These are phyloP conservation scores for Eulemur coronatus DNA, from an alignment of 2,797 vertebrate species.

Conservation along the genomic window DNA sequence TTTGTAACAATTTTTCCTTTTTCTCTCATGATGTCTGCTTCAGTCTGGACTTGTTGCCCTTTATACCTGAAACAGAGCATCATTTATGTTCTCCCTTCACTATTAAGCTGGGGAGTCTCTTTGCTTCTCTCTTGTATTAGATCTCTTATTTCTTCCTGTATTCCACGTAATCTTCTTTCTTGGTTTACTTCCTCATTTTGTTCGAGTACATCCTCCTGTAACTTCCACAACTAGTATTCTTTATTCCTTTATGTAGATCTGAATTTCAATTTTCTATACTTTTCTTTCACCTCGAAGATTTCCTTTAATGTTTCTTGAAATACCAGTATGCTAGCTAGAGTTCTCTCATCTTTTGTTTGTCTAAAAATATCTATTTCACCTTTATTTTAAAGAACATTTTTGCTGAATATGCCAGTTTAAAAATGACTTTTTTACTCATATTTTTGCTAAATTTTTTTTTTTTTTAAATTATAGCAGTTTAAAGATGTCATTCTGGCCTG, in stretches of 20 bases:
- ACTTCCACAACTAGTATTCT: neutral
- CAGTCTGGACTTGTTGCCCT: neutral
- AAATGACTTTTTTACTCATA: too few species aligned
- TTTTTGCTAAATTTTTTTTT: neutral
- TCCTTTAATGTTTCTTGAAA: neutral
- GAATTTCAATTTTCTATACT: neutral
- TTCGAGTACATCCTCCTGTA: neutral
- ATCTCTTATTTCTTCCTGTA: neutral
- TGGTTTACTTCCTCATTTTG: neutral
- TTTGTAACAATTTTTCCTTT: neutral
- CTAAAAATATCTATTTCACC: neutral
- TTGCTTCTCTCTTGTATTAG: neutral
- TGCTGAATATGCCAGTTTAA: neutral
- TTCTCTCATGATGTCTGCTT: neutral
- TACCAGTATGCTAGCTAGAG: neutral
- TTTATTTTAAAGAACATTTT: neutral
- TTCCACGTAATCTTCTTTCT: neutral
- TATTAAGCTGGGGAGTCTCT: neutral
- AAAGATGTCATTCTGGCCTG: neutral
- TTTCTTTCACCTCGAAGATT: neutral
- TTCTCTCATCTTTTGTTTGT: neutral
- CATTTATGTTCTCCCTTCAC: neutral
- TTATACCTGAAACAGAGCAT: neutral
- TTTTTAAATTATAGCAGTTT: neutral
- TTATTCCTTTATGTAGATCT: neutral